Base-by-base conservation (phyloP, 2,797 vertebrate species). In the Trachurus trachurus region DNA sequence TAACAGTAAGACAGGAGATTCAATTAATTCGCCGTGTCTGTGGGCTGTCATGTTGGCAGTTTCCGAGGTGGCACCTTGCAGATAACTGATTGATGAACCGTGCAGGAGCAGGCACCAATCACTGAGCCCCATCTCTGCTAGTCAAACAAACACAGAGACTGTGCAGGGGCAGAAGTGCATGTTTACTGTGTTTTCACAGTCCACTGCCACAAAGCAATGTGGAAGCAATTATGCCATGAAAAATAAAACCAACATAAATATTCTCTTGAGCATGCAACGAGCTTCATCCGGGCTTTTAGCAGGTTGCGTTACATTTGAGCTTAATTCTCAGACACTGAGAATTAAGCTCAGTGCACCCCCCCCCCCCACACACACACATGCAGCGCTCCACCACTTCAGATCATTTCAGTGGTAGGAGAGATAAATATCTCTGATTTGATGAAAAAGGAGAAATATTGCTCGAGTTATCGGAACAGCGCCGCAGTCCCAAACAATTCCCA, bases 351-450 rank as follows among this genome's bases (percentile, higher is more conserved):
- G n/a, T n/a, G n/a, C n/a, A n/a, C n/a, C 26, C 26, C 26, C 26
- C 26, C 26, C 26, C 26, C 1, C 26, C 26, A 26, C 26, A 66
- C 64, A 66, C 31, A 65, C 8, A 59, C 37, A 47, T 3, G 34
- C 26, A 29, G 60, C 12, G 22, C 19, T n/a, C 22, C 54, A 66
- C 49, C 47, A 59, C 53, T 56, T 56, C 54, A 77, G 52, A 44
- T 29, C 12, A 22, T 39, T 82, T 73, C 60, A 72, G 26, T 49
- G 29, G 59, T 4, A 59, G 21, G 73, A 53, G 60, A 78, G 56
- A 81, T 80, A 75, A 85, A 80, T 74, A 75, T 83, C 78, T 74
- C 8, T 67, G 65, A 82, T 76, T 82, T 72, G 71, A 88, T 73
- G 45, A 82, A 74, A 80, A 67, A 57, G 39, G 34, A 69, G 68